phyloP scores from a whole-genome alignment of 2,113 vertebrate species.

The Hirundichthys speculiger region DNA sequence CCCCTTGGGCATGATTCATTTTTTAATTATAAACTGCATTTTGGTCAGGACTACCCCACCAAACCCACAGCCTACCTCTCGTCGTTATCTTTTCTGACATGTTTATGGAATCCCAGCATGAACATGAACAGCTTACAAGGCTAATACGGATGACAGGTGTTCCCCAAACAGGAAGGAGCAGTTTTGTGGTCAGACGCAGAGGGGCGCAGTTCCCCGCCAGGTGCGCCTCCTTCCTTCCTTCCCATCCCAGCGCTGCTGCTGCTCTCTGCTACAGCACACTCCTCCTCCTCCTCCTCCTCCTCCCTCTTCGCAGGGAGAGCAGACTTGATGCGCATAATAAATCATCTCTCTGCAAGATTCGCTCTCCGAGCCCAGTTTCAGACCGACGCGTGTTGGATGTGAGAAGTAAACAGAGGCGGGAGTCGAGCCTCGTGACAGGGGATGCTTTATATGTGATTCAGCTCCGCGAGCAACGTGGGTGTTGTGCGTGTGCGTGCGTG shows the following conservation, averaged over 20 bases:
- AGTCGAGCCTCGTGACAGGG: slow-evolving; percentile 33
- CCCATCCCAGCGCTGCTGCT: slow-evolving; percentile 52
- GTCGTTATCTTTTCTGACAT: too few species aligned
- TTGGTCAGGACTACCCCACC: too few species aligned
- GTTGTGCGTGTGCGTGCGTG: slow-evolving; percentile 53
- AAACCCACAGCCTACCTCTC: too few species aligned
- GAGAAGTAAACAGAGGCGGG: slow-evolving; percentile 34
- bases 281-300: slow-evolving; percentile 15
- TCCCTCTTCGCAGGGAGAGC: slow-evolving; percentile 41
- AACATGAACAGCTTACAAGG: too few species aligned
- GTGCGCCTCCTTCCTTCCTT: slow-evolving; percentile 56
- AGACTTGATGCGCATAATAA: slow-evolving; percentile 72
- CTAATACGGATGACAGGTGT: too few species aligned
- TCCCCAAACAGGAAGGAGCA: background rate
- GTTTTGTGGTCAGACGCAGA: slow-evolving; percentile 32
- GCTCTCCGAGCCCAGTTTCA: slow-evolving; percentile 27
- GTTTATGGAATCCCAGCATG: too few species aligned
- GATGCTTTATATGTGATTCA: slow-evolving; percentile 67
- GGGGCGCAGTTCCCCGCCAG: slow-evolving; percentile 70
- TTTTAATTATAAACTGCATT: too few species aligned
- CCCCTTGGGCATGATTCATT: too few species aligned
- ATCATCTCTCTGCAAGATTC: slow-evolving; percentile 52
- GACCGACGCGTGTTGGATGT: slow-evolving; percentile 42
- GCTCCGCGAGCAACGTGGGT: slow-evolving; percentile 75
- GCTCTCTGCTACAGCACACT: slow-evolving; percentile 45